Percentiles rank a stretch among this genome's conserved stretches.
These are phyloP conservation scores for Upupa epops DNA, from an alignment of 2,113 vertebrate genomes.

Conservation along the genomic window DNA sequence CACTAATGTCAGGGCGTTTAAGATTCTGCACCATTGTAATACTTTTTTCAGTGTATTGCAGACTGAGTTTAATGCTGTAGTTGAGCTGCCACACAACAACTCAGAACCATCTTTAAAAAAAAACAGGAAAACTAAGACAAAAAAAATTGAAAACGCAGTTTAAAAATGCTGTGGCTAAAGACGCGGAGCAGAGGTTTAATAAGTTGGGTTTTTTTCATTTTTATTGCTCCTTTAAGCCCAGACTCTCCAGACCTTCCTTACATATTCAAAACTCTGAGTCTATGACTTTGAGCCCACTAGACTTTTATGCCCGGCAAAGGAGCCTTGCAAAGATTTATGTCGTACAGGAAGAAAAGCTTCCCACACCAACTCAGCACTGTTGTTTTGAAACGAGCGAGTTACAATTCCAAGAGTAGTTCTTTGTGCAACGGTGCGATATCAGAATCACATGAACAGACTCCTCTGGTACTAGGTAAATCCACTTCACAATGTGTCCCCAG, in stretches of 20 bases:
- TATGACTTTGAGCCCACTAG: background rate
- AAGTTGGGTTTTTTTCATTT: background rate
- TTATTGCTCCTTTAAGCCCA: background rate
- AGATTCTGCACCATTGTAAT: background rate
- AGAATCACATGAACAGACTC: background rate
- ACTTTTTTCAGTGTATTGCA: background rate
- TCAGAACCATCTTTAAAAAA: background rate
- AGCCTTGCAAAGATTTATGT: background rate
- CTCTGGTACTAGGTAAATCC: background rate
- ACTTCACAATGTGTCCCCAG: background rate
- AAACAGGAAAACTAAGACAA: accelerated
- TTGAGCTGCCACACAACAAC: background rate
- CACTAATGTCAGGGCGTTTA: background rate
- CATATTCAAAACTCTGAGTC: background rate
- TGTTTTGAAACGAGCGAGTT: background rate
- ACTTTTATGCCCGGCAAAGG: background rate
- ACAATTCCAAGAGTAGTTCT: background rate
- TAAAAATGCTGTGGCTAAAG: background rate
- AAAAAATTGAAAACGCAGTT: background rate
- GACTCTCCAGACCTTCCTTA: background rate
- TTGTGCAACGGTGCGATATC: background rate
- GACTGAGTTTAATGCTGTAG: background rate
- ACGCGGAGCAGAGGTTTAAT: background rate
- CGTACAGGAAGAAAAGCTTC: background rate
- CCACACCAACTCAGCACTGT: background rate